These are phyloP conservation scores for Barbus barbus DNA, from an alignment of 2,113 vertebrate species.

Conservation along the genomic window DNA sequence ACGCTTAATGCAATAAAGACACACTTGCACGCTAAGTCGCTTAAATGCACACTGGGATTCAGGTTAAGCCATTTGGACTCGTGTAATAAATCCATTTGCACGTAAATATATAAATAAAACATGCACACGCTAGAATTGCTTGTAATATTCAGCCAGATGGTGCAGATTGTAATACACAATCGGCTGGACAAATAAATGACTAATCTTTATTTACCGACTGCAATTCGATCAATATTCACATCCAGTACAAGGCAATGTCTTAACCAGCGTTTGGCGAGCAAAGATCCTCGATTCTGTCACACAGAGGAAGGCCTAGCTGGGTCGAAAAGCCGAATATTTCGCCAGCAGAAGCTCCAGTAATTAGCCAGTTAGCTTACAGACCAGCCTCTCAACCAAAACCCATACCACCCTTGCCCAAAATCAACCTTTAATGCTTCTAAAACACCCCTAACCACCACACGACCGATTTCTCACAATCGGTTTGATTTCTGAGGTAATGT, in stretches of 20 bases:
- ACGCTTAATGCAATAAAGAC: conserved; percentile 60
- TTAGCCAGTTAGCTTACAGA: conserved; percentile 37
- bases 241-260: background rate
- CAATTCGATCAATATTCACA: conserved; percentile 16
- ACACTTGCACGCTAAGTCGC: background rate
- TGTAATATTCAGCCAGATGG: no score
- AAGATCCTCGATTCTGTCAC: background rate
- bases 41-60: conserved; percentile 17
- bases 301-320: conserved; percentile 1
- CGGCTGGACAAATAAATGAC: conserved; percentile 8
- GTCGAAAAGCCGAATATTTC: conserved; percentile 8
- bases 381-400: background rate
- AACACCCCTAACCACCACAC: background rate
- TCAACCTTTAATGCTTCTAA: background rate
- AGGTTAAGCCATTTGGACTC: background rate
- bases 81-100: background rate
- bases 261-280: background rate
- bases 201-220: conserved; percentile 9
- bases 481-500: background rate
- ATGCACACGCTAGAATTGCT: background rate
- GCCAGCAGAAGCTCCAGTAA: conserved; percentile 28
- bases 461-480: background rate
- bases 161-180: background rate
- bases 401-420: background rate
- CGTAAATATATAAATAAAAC: background rate